A percentile compares a stretch with the other conserved stretches of the same genome.
These are phyloP conservation scores for Hoplostethus mediterraneus DNA, from an alignment of 2,797 vertebrate species.

Conservation along the genomic window DNA sequence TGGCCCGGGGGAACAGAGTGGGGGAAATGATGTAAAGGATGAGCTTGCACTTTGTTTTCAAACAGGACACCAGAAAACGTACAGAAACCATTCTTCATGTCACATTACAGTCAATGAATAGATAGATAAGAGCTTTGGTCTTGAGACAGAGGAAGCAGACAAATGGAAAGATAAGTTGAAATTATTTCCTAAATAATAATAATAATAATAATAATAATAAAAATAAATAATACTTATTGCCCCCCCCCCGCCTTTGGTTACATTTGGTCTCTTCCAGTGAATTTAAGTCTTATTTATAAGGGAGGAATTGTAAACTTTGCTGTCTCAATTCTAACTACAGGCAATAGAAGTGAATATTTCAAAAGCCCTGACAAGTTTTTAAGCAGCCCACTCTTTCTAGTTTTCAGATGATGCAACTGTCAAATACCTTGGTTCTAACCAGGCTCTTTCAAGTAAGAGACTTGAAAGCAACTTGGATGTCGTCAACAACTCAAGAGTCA, in stretches of 20 bases:
- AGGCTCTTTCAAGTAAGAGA: slow-evolving; percentile 42
- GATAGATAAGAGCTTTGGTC: no score
- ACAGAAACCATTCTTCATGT: neutral
- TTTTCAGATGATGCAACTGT: slow-evolving; percentile 48
- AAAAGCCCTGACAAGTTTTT: slow-evolving; percentile 55
- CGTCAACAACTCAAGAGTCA: slow-evolving; percentile 1
- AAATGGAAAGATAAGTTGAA: neutral
- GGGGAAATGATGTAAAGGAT: slow-evolving; percentile 28
- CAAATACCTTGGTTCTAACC: slow-evolving; percentile 36
- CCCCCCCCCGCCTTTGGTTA: no score
- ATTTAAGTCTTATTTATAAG: slow-evolving; percentile 1
- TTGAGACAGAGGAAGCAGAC: neutral
- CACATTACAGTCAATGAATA: neutral
- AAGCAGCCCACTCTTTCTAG: slow-evolving; percentile 30
- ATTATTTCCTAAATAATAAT: neutral
- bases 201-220: no score
- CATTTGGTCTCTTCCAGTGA: neutral
- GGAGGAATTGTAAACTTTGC: slow-evolving; percentile 14
- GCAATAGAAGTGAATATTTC: slow-evolving; percentile 37
- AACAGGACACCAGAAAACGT: slow-evolving; percentile 18
- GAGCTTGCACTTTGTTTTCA: slow-evolving; percentile 34
- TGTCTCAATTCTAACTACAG: slow-evolving; percentile 19
- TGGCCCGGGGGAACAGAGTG: slow-evolving; percentile 26
- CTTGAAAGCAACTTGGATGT: slow-evolving; percentile 41
- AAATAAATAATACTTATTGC: no score